Base-by-base conservation (phyloP, 2,888 invertebrate species). In the Eulithis prunata region DNA sequence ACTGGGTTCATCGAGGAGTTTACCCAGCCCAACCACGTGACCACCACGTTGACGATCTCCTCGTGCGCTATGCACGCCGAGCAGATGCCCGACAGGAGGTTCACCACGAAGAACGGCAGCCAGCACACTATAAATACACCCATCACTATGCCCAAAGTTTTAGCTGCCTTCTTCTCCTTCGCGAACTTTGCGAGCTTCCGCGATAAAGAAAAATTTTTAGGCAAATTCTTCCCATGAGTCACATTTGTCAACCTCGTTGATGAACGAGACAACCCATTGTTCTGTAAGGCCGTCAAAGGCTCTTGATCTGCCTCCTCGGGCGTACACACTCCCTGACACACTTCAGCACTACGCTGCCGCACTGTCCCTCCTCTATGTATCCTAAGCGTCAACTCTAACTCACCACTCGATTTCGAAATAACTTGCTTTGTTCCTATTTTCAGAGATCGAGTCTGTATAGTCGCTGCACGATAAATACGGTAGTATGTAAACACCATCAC, bases 401-500 rank as follows among this genome's bases (percentile, higher is more conserved):
- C 97, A 11, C 97, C 97, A 72, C 97, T 96, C 28, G 97, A 96
- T 87, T 97, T 94, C 88, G 49, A 49, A 8, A 97, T 95, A 76
- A 97, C 97, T 90, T 97, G 97, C 81, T 99, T 99, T 64, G 97
- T 97, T 67, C 99, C 99, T 68, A 97, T 95, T 82, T 98, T 97
- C 45, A 99, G 93, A 61, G 98, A 98, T 71, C 97, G 94, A 62
- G 98, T 98, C 90, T 99, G 99, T 77, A 97, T 96, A 2, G 97
- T 96, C 4, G 99, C 99, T 3, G 99, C 99, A 53, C 97, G 94
- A 90, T 99, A 99, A 77, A 99, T 99, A 75, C 97, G 96, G 88
- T 97, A 98, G 88, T 99, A 99, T 4, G 99, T 99, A 89, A 99
- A 99, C 73, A 99, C 97, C 98, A 99, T 99, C 64, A 99, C 97